Evolutionary conservation across 2,113 vertebrate genomes (phyloP).

Genomic region (Dromiciops gliroides): DNA sequence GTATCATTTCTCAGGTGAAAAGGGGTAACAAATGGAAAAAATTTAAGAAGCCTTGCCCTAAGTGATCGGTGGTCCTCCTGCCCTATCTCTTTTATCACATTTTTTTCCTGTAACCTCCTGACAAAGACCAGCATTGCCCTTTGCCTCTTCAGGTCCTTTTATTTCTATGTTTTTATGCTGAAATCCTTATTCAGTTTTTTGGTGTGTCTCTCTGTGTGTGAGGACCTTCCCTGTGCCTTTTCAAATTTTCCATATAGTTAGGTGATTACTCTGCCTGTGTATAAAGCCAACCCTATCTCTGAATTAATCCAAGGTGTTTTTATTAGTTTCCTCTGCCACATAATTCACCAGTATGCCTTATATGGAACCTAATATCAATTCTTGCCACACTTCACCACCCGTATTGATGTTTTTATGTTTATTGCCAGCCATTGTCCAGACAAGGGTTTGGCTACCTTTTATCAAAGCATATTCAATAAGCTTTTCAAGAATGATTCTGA

Average conservation of each 20-base stretch:
- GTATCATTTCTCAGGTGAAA: no score
- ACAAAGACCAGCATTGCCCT: background rate
- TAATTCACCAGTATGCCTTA: background rate
- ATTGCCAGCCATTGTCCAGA: background rate
- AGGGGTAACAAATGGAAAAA: no score
- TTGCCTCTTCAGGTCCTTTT: background rate
- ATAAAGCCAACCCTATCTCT: background rate
- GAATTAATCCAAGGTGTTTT: background rate
- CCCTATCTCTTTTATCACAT: background rate
- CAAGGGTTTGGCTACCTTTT: background rate
- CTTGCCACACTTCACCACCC: background rate
- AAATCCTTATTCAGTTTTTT: background rate
- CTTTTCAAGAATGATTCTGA: conserved; percentile 16
- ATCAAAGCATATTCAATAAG: background rate
- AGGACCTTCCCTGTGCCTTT: background rate
- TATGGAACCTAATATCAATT: background rate
- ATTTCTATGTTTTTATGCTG: background rate
- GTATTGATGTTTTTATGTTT: background rate
- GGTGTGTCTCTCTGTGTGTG: no score
- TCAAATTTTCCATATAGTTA: background rate
- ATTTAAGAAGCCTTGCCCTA: no score
- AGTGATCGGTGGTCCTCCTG: background rate
- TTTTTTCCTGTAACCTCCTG: background rate
- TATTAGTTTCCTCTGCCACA: background rate
- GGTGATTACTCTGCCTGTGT: background rate